Percentiles rank a stretch among this genome's conserved stretches.
Conservation (phyloP, 2,797 vertebrate genomes). For the Cheirogaleus major region DNA sequence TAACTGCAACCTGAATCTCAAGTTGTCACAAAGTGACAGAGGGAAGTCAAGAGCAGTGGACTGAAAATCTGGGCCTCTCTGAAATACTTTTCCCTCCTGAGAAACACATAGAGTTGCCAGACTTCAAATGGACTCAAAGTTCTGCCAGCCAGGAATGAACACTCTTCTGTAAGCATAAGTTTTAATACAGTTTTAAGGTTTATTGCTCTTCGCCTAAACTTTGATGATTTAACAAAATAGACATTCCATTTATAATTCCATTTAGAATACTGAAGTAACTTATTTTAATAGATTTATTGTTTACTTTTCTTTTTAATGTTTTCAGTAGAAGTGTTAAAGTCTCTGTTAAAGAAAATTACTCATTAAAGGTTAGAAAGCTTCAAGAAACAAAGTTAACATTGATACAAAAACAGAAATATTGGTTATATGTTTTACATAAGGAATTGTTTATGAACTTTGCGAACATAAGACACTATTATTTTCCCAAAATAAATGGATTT, state of each 20-base stretch:
- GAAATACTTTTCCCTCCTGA: background rate
- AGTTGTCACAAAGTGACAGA: background rate
- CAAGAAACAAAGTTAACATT: slow-evolving; percentile 42
- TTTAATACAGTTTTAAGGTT: background rate
- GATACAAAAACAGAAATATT: slow-evolving; percentile 42
- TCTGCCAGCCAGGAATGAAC: background rate
- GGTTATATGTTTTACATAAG: slow-evolving; percentile 15
- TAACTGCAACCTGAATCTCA: background rate
- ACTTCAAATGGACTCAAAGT: background rate
- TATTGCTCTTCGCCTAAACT: background rate
- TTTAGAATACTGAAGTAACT: slow-evolving; percentile 41
- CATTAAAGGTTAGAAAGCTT: slow-evolving; percentile 37
- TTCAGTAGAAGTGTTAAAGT: slow-evolving; percentile 18
- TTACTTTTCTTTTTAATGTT: slow-evolving; percentile 44
- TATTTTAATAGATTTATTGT: slow-evolving; percentile 3
- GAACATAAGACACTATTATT: background rate
- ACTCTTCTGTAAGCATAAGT: background rate
- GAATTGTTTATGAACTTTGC: slow-evolving; percentile 29
- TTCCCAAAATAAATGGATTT: slow-evolving; percentile 67
- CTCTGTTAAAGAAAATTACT: slow-evolving; percentile 46
- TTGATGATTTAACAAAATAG: slow-evolving; percentile 25
- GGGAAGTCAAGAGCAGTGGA: background rate
- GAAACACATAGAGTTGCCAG: fast-evolving
- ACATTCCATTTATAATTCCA: slow-evolving; percentile 21
- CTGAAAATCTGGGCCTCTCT: background rate